Percentiles rank a stretch among this genome's conserved stretches.
phyloP scores from a whole-genome alignment of 2,888 invertebrate species.

The Apeira syringaria region DNA sequence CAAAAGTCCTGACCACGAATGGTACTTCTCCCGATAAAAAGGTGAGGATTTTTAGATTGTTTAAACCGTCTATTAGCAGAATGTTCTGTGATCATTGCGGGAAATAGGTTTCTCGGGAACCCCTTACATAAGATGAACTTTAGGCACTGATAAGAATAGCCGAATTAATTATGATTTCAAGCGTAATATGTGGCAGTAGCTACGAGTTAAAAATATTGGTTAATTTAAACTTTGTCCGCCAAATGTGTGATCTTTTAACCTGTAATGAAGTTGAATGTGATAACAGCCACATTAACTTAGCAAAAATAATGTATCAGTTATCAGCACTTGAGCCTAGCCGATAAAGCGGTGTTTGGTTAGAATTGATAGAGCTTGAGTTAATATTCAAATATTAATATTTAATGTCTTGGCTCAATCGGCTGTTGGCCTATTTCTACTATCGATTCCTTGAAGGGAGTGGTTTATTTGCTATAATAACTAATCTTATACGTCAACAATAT shows the following conservation, averaged over 20 bases:
- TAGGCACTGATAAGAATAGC: too few species aligned
- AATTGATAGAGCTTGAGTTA: conserved; percentile 16
- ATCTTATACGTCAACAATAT: conserved; percentile 11
- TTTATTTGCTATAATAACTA: conserved; percentile 18
- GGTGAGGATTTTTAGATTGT: too few species aligned
- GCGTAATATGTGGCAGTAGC: too few species aligned
- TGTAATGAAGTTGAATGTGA: conserved; percentile 5
- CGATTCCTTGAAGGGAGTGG: conserved; percentile 18
- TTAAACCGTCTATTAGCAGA: too few species aligned
- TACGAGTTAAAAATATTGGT: too few species aligned
- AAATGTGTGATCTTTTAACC: conserved; percentile 13
- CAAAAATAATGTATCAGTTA: conserved; percentile 9
- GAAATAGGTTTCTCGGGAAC: too few species aligned
- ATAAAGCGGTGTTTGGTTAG: conserved; percentile 15
- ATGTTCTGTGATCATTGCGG: too few species aligned
- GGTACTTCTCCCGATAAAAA: conserved; percentile 79
- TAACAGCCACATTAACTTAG: conserved; percentile 13
- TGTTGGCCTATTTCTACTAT: conserved; percentile 17
- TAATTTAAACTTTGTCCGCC: too few species aligned
- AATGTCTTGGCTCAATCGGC: conserved; percentile 15
- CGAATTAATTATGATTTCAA: too few species aligned
- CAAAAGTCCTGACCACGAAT: conserved; percentile 85
- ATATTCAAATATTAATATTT: conserved; percentile 18
- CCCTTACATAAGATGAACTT: too few species aligned
- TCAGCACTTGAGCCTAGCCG: conserved; percentile 15